Conservation (phyloP, 1,140 invertebrate genomes). For the Popillia japonica region DNA sequence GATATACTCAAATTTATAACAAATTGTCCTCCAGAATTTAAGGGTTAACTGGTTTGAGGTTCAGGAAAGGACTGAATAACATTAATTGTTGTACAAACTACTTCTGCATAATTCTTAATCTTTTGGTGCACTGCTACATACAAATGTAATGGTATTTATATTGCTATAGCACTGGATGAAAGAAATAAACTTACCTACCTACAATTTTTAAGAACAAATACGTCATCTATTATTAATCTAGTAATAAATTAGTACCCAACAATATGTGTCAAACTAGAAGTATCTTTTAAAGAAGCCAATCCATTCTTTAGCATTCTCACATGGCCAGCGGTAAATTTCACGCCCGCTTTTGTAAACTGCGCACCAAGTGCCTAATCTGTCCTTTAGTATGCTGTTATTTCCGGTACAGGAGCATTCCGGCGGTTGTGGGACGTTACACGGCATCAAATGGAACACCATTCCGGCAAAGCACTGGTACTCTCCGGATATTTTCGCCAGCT, state of each 20-base stretch:
- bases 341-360: conserved; percentile 52
- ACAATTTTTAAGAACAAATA: no score
- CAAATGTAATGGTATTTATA: no score
- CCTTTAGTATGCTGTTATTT: conserved; percentile 54
- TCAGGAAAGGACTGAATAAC: no score
- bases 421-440: conserved; percentile 53
- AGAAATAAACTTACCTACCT: no score
- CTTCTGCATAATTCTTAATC: no score
- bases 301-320: conserved; percentile 54
- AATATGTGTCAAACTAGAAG: conserved; percentile 2
- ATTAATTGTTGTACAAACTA: no score
- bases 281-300: conserved; percentile 46
- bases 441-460: conserved; percentile 52
- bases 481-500: conserved; percentile 6
- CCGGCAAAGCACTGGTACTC: conserved; percentile 26
- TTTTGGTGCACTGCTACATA: no score
- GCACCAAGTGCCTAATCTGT: conserved; percentile 56
- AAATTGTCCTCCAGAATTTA: no score
- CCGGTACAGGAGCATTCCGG: conserved; percentile 55
- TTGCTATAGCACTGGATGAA: no score
- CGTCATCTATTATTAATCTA: no score
- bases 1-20: no score
- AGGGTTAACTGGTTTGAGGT: no score
- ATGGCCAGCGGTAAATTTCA: conserved; percentile 54
- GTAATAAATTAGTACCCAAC: background rate